phyloP scores from a whole-genome alignment of 2,888 invertebrate species.

The Venusia cambrica region DNA sequence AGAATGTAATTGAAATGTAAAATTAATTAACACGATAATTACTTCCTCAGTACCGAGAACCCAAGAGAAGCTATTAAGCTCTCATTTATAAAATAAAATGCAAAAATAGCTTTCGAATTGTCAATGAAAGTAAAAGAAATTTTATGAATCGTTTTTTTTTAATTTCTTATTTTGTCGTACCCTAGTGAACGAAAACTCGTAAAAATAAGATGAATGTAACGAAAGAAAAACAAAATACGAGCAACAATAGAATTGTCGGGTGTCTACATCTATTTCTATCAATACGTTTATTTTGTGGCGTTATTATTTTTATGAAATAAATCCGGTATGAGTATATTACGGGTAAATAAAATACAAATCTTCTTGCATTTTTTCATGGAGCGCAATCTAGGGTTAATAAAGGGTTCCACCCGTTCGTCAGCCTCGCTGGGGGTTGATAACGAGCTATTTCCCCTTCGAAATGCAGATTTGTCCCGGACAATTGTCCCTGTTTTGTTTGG shows the following conservation, averaged over 20 bases:
- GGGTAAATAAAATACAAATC: no score
- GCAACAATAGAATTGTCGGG: no score
- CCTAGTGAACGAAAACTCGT: no score
- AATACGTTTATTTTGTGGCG: no score
- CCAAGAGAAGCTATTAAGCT: conserved; percentile 49
- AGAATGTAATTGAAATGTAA: conserved; percentile 9
- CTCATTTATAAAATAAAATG: conserved; percentile 57
- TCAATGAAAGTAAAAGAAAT: conserved; percentile 33
- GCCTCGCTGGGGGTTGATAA: conserved; percentile 35
- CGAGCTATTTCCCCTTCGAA: conserved; percentile 49
- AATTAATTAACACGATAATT: conserved; percentile 26
- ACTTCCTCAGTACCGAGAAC: conserved; percentile 43
- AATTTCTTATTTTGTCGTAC: no score
- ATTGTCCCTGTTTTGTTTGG: conserved; percentile 24
- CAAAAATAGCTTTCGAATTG: conserved; percentile 32
- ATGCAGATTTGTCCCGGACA: conserved; percentile 32
- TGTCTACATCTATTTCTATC: no score
- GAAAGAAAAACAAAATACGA: conserved; percentile 4
- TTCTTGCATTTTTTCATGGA: conserved; percentile 27
- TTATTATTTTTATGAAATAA: no score
- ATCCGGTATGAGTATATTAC: no score
- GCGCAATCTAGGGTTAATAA: conserved; percentile 64
- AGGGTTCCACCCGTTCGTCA: conserved; percentile 47
- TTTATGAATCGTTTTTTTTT: no score
- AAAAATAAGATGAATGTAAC: no score